Conservation (phyloP, 2,113 vertebrate genomes). For the Osmerus mordax region DNA sequence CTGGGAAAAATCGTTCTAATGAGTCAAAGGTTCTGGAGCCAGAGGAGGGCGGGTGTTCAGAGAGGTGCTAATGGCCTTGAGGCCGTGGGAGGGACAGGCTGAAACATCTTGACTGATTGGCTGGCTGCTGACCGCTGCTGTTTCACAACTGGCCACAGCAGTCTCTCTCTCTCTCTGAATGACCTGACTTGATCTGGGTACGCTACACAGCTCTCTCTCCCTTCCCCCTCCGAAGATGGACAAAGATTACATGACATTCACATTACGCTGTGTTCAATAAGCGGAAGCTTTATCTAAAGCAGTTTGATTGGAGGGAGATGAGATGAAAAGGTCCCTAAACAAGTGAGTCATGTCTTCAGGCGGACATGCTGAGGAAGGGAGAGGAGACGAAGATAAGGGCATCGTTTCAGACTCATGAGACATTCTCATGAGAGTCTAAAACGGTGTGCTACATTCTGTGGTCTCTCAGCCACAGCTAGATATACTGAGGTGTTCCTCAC, state of each 20-base stretch:
- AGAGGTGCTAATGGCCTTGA: conserved; percentile 52
- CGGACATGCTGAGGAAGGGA: too few relatives aligned
- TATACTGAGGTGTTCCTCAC: background rate
- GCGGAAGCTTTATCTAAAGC: too few relatives aligned
- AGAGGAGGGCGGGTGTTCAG: conserved; percentile 46
- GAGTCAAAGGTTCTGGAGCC: conserved; percentile 39
- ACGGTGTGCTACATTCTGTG: too few relatives aligned
- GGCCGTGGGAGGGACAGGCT: conserved; percentile 42
- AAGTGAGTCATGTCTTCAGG: too few relatives aligned
- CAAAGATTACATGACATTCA: too few relatives aligned
- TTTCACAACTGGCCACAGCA: conserved; percentile 54
- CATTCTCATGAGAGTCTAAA: too few relatives aligned
- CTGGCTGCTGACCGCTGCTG: conserved; percentile 39
- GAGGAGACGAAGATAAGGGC: too few relatives aligned
- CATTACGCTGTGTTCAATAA: too few relatives aligned
- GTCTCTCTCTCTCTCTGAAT: conserved; percentile 57
- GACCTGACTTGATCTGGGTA: conserved; percentile 56
- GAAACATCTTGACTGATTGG: conserved; percentile 45
- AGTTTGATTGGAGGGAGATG: background rate
- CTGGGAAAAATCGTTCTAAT: conserved; percentile 61
- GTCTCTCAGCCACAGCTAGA: too few relatives aligned
- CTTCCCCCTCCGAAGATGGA: conserved; percentile 28
- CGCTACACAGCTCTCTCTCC: conserved; percentile 1
- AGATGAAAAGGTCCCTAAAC: too few relatives aligned
- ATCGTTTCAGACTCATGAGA: background rate